Evolutionary conservation across 2,888 invertebrate species (phyloP).

Genomic region (Tiliacea citrago): DNA sequence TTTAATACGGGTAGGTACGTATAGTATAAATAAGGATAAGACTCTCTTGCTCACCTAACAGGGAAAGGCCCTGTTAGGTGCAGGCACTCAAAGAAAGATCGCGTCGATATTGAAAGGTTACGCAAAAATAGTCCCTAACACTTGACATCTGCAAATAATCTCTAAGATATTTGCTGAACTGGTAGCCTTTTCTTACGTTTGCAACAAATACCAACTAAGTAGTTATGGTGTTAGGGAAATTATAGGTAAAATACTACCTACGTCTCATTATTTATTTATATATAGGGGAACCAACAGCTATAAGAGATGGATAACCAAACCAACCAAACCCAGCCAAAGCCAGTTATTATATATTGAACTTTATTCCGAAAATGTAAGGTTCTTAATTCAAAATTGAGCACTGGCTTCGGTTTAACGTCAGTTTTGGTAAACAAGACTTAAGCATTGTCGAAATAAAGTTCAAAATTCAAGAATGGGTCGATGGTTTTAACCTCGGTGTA

Average conservation of each 20-base stretch:
- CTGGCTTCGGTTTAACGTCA: neutral
- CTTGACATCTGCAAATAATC: slow-evolving; percentile 9
- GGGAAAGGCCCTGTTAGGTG: neutral
- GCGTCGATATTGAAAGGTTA: neutral
- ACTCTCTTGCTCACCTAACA: too few species aligned
- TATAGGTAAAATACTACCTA: neutral
- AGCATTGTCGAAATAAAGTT: neutral
- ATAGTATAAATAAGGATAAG: neutral
- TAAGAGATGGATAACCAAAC: too few species aligned
- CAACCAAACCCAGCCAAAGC: too few species aligned
- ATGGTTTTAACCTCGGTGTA: too few species aligned
- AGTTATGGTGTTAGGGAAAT: too few species aligned
- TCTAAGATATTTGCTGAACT: slow-evolving; percentile 1
- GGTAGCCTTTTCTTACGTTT: neutral
- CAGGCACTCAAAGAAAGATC: neutral
- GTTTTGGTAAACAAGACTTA: neutral
- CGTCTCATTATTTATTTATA: too few species aligned
- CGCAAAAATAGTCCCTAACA: slow-evolving; percentile 3
- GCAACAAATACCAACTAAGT: too few species aligned
- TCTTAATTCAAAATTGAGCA: neutral
- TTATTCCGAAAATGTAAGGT: neutral
- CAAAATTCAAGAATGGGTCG: neutral
- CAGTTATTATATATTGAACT: too few species aligned
- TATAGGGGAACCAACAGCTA: too few species aligned
- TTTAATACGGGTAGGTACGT: too few species aligned